Base-by-base conservation (phyloP, 2,113 vertebrate genomes). In the Anolis sagrei region DNA sequence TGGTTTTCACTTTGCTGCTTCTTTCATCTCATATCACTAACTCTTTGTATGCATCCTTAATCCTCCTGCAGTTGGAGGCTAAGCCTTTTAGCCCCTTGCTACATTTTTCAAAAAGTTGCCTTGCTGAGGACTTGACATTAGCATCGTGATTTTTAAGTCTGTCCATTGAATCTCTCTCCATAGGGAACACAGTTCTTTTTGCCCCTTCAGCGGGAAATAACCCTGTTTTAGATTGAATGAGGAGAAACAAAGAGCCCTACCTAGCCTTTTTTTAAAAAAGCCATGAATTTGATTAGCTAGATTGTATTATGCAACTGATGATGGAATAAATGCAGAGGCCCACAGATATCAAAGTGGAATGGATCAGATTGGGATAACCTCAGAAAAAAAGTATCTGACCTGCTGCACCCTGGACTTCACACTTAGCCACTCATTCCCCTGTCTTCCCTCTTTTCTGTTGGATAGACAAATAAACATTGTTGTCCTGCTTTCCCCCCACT, bases 401-500 rank as follows among this genome's bases (percentile, higher is more conserved):
- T 4, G 83, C 90, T 92, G 87, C 91, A 93, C 92, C 91, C 91
- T 92, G 93, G 90, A 94, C 90, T 93, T 94, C 91, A 94, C 93
- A 94, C 92, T 94, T 94, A 85, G 88, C 91, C 29, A 51, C 87
- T 87, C 91, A 92, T 88, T 76, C 68, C 19, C 13, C 36, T 73
- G 62, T 68, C 79, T 82, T 82, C 72, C 93, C 89, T 92, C 69
- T 89, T 93, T 94, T 90, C 90, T 93, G 81, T 85, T 81, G 89
- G 90, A 39, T 92, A 89, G 91, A 91, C 94, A 94, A 95, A 94
- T 93, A 94, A 93, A 93, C 93, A 83, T 84, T 61, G 64, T 91
- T 91, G 91, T 83, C 84, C 79, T 0, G 11, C 61, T 88, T 93
- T 92, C 19, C 87, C 88, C 88, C 89, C 88, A 88, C 86, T 90